Evolutionary conservation across 1,140 invertebrate genomes (phyloP), one percentile per base, ranked within the genome.

Genomic region (Cotesia typhae): DNA sequence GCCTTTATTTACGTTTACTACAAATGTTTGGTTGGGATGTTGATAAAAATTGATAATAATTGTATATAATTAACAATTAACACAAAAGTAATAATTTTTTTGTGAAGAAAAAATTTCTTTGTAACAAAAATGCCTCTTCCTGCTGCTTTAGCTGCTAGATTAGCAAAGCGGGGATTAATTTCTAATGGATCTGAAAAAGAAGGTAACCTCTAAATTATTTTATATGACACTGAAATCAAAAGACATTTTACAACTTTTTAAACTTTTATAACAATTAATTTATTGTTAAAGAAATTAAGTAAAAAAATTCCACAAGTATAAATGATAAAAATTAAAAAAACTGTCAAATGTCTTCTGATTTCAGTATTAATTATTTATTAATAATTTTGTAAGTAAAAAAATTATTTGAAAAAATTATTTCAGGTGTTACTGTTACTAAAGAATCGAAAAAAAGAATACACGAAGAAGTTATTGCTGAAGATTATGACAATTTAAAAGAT

Each of bases 391-490:
- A n/a, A 12, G 7, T 10, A 28, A 1, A 37, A 10, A 37, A 2
- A 51, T 28, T 60, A 17, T 2, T 47, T 3, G 37, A 12, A 10
- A 20, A 36, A 41, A 47, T 61, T 63, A 51, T 47, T 70, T 79
- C 68, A 76, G 79, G 57, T 81, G 78, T 83, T 70, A n/a, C 47
- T 9, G 72, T 75, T 35, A 73, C 82, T 41, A 86, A 85, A 66
- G 82, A 84, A 73, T 75, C 85, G 51, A 87, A 89, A 73, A 83
- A 82, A 60, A 88, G 87, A 78, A 81, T 88, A 9, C 92, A 91
- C 70, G 92, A 96, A 88, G 95, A 95, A 89, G 93, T 96, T 53
- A 95, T 96, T 80, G 94, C 94, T 51, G 94, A 96, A 88, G 93
- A 93, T 87, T 96, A 96, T 83, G 95, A 96, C 78, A 86, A 81